Evolutionary conservation across 2,888 invertebrate genomes (phyloP), one percentile per base, ranked within the genome.

Genomic region (Gryllus longicercus): DNA sequence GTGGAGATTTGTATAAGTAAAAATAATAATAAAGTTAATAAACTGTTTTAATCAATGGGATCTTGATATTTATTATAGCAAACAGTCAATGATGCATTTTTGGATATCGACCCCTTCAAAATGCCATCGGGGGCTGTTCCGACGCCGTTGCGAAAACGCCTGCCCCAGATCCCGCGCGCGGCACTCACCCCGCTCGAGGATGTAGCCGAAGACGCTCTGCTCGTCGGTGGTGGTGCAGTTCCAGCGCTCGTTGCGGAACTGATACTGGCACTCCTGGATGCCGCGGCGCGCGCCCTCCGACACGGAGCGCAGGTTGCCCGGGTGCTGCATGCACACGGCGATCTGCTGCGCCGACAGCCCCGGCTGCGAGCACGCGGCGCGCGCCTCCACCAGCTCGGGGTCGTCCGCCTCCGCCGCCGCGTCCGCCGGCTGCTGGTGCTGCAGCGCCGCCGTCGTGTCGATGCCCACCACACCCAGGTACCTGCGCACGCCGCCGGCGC

Each of bases 241-340:
- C 91, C 91, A 91, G 16, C 90, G 85, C 84, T 90, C 89, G 83
- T 87, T 87, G 79, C 87, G 85, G 85, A 91, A 91, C 85, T 90
- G 90, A 80, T 86, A 86, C 84, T 90, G 89, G 83, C 91, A 91
- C 84, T 91, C 90, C 51, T 86, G 84, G 82, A 91, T 89, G 50
- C 90, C 90, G 74, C 88, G 85, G n/a, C 88, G 84, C 2, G 90
- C 89, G 18, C 90, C 91, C 75, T 88, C 87, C 18, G 88, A 88
- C 78, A 91, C 89, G 82, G 89, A 88, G 75, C 86, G 85, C 81
- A 91, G 87, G 75, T 89, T 87, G 84, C 88, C 86, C 0, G 90
- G 90, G 83, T 89, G 87, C 82, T 87, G 86, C 83, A 87, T 84
- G 84, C 90, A 90, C 82, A 88, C 86, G 81, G 87, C 85, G 21